Percentiles rank a stretch among this genome's conserved stretches.
These are phyloP conservation scores for Zosterops hypoxanthus DNA, from an alignment of 2,113 vertebrate species.

Conservation along the genomic window DNA sequence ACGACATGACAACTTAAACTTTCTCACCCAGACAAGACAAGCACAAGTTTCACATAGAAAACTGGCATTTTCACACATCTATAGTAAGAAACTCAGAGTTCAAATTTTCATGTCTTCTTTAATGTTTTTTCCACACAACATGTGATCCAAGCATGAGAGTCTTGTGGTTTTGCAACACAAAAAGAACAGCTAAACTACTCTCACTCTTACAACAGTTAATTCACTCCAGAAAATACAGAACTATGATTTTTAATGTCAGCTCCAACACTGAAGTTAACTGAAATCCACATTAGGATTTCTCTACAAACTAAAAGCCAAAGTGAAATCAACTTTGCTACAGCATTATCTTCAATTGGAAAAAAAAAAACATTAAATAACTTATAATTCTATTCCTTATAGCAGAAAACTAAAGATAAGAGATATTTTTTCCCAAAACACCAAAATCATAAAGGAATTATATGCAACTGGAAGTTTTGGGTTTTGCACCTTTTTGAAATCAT, in stretches of 20 bases:
- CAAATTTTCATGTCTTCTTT: neutral
- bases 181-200: neutral
- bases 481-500: neutral
- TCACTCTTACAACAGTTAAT: neutral
- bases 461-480: neutral
- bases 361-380: neutral
- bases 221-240: neutral
- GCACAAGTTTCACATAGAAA: neutral
- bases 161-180: neutral
- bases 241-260: neutral
- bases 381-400: neutral
- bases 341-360: neutral
- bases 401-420: neutral
- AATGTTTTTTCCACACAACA: neutral
- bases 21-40: neutral
- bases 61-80: neutral
- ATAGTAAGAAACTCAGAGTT: neutral
- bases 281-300: neutral
- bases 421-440: neutral
- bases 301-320: neutral
- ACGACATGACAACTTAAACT: accelerated
- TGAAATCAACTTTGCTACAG: accelerated
- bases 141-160: neutral
- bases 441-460: neutral
- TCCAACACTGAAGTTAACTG: accelerated